Evolutionary conservation across 2,888 invertebrate genomes (phyloP), one percentile per base, ranked within the genome.

Genomic region (Cyaniris semiargus): DNA sequence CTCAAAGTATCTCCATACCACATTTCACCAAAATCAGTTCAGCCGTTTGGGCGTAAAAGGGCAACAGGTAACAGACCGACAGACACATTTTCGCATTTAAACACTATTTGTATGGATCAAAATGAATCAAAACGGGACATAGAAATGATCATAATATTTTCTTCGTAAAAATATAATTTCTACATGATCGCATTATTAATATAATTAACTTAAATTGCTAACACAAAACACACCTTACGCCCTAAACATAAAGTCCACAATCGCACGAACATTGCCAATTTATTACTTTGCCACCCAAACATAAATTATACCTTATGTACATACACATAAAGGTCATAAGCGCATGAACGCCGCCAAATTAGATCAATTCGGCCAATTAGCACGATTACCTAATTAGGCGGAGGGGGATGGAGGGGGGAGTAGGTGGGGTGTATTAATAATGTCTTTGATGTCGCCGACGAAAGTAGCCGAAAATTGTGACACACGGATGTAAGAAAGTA

Each of bases 331-430:
- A 3, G 23, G n/a, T 23, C 10, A 60, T 13, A 60, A 60, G 23
- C 23, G 23, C 21, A 38, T 38, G 34, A 38, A 56, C 31, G 48
- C 27, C 23, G 60, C 13, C 74, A 78, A 79, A 80, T 80, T 77
- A 80, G 76, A 80, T 80, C 77, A 80, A 79, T 78, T 78, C 75
- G 72, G 60, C 78, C 79, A 79, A 80, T 80, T 80, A 80, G 76
- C 76, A 78, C 76, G 76, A 79, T 78, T 77, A 79, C 78, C 77
- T 79, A 78, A 79, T 79, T 79, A 78, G 77, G 71, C 48, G 75
- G 76, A 78, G 78, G 76, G 60, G 0, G 60, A 23, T 0, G 23
- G n/a, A 1, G n/a, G 58, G 21, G 58, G 8, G 10, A 23, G n/a
- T n/a, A 1, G 8, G 23, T 23, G 60, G 23, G 60, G 60, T n/a